phyloP scores from a whole-genome alignment of 2,113 vertebrate genomes.

The Gobiocypris rarus region DNA sequence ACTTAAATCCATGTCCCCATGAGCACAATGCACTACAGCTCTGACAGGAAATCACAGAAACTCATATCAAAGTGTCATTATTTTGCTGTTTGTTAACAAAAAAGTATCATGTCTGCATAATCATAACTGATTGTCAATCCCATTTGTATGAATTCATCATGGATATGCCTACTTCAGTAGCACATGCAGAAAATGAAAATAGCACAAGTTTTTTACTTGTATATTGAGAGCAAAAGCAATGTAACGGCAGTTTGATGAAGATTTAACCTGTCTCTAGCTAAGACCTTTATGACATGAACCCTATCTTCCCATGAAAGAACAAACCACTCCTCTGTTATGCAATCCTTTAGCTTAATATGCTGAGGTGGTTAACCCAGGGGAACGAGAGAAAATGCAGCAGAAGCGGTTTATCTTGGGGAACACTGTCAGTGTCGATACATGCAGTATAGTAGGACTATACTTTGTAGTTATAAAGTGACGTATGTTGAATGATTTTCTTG shows the following conservation, averaged over 20 bases:
- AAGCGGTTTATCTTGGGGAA: neutral
- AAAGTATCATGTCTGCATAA: neutral
- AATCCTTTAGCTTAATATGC: neutral
- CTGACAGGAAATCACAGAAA: neutral
- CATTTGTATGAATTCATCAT: neutral
- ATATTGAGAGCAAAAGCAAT: neutral
- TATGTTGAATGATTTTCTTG: neutral
- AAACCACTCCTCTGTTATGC: slow-evolving; percentile 12
- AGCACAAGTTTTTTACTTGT: too few species aligned
- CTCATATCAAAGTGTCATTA: neutral
- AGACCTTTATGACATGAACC: slow-evolving; percentile 17
- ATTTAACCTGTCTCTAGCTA: slow-evolving; percentile 9
- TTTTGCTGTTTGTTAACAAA: neutral
- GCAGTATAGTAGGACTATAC: neutral
- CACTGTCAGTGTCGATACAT: neutral
- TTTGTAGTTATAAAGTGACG: neutral
- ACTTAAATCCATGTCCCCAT: neutral
- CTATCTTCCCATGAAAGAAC: neutral
- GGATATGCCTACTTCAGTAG: neutral
- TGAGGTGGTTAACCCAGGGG: neutral
- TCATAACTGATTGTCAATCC: neutral
- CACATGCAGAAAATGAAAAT: neutral
- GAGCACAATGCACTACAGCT: neutral
- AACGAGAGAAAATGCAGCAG: neutral
- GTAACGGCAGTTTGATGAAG: neutral